Conservation (phyloP, 2,797 vertebrate genomes). For the Zalophus californianus region DNA sequence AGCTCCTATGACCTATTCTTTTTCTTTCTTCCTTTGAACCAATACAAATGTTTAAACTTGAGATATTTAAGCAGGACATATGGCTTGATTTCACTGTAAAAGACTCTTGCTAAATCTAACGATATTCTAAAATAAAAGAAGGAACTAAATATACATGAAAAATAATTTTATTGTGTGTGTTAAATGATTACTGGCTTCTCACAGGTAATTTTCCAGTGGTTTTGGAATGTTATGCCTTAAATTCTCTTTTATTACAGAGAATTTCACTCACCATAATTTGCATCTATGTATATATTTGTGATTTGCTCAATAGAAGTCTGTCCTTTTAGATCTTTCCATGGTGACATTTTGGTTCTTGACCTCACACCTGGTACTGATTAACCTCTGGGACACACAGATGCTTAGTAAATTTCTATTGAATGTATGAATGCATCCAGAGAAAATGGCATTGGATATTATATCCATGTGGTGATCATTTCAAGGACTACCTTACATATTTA, state of each 20-base stretch:
- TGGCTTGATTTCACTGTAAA: neutral
- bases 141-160: neutral
- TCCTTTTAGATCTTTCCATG: neutral
- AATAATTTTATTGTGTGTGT: neutral
- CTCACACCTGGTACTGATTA: neutral
- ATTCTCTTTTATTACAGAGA: neutral
- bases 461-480: neutral
- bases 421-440: neutral
- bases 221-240: neutral
- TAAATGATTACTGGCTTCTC: conserved; percentile 5
- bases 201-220: neutral
- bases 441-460: neutral
- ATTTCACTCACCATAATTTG: neutral
- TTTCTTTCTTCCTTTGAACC: neutral
- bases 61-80: neutral
- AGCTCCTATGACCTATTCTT: neutral
- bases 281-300: neutral
- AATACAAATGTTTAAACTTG: neutral
- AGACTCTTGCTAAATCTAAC: neutral
- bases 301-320: neutral
- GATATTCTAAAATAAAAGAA: neutral
- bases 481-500: neutral
- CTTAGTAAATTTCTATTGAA: neutral
- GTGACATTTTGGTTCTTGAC: neutral
- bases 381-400: neutral